Evolutionary conservation across 92 coral and sea anemone genomes (phyloP).

Genomic region (Galaxea fascicularis): DNA sequence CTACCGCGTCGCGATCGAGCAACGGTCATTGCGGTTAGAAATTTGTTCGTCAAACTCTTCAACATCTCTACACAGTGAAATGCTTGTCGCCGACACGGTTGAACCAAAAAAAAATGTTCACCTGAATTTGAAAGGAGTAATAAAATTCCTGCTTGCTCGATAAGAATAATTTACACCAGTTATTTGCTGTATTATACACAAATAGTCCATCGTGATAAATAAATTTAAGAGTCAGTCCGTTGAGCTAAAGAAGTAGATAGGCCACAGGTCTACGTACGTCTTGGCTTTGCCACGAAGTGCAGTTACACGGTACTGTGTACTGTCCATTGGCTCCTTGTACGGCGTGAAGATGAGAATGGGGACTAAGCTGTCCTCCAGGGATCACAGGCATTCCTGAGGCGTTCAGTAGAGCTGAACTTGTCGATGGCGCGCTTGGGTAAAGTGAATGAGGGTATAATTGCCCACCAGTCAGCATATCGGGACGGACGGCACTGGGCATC

Average conservation of each 20-base stretch:
- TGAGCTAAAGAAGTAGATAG: slow-evolving; percentile 85
- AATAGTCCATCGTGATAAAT: slow-evolving; percentile 72
- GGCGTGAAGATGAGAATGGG: slow-evolving; percentile 90
- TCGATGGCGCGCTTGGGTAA: slow-evolving; percentile 79
- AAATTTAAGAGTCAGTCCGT: slow-evolving; percentile 65
- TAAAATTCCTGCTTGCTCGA: slow-evolving; percentile 57
- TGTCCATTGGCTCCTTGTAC: slow-evolving; percentile 95
- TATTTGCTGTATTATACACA: slow-evolving; percentile 78
- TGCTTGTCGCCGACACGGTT: slow-evolving; percentile 55
- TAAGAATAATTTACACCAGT: slow-evolving; percentile 86
- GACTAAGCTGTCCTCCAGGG: slow-evolving; percentile 80
- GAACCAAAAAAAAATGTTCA: slow-evolving; percentile 18
- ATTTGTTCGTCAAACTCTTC: slow-evolving; percentile 51
- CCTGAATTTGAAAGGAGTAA: slow-evolving; percentile 28
- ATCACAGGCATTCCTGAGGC: slow-evolving; percentile 80
- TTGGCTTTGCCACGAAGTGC: slow-evolving; percentile 88
- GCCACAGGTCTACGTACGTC: slow-evolving; percentile 97
- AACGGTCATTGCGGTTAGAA: slow-evolving; percentile 70
- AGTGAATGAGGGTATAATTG: slow-evolving; percentile 84
- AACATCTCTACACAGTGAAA: slow-evolving; percentile 31
- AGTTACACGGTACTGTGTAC: slow-evolving; percentile 96
- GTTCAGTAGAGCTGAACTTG: slow-evolving; percentile 79
- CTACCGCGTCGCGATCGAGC: slow-evolving; percentile 75
- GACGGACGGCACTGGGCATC: slow-evolving; percentile 88
- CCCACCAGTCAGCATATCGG: slow-evolving; percentile 84